Base-by-base conservation (phyloP, 2,888 invertebrate genomes). In the Apamea sordens region DNA sequence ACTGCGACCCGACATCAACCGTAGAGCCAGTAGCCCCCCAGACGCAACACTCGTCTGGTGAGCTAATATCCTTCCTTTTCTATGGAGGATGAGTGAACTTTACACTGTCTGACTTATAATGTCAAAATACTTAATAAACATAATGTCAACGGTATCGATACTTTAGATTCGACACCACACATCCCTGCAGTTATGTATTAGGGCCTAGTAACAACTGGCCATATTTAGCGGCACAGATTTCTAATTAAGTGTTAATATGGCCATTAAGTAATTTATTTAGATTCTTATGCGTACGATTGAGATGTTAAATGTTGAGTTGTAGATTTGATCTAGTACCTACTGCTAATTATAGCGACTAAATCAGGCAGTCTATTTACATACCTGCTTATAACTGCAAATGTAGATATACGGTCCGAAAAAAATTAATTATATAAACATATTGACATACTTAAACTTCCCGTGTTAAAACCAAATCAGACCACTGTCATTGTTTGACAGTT, bases 211-310 rank as follows among this genome's bases (percentile, higher is more conserved):
- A 24, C 28, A 64, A 18, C 70, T 63, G 53, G 32, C 86, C 86
- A 65, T 88, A 80, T 80, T 77, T 3, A 73, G 78, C 4, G 11
- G 24, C 50, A 73, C 63, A 69, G 76, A 77, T 74, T 73, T 75
- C 59, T 71, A 86, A 81, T 79, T 69, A 79, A 65, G 61, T 72
- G 68, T 47, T 71, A 79, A 71, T 73, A 32, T 50, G 56, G 71
- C 44, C 28, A 73, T 76, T 79, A 56, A 64, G 41, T 74, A 74
- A 78, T 78, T 85, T 72, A 86, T 83, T 81, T 73, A 73, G 36
- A 86, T 76, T 70, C 44, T 32, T 64, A 65, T 63, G 8, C 6
- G 18, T 67, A 13, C 28, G 53, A 84, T 82, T 86, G 56, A 86
- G 73, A 82, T 68, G 78, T 84, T 76, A 32, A 28, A 28, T 53